A percentile compares a stretch with the other conserved stretches of the same genome.
Evolutionary conservation across 2,888 invertebrate genomes (phyloP).

Genomic region (Cantharis rufa): DNA sequence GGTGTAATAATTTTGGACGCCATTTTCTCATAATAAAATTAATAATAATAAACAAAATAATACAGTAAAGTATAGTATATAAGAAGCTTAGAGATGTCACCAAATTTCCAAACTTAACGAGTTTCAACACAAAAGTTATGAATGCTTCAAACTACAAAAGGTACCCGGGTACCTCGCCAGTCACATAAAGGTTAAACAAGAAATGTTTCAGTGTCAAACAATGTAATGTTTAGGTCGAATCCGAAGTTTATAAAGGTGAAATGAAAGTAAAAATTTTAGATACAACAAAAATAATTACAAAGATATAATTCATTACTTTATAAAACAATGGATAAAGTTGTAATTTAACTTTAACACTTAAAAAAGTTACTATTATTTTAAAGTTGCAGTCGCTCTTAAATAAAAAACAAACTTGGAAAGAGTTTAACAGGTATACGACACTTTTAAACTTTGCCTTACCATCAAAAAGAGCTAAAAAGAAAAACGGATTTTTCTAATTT

Average conservation of each 20-base stretch:
- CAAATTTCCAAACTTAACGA: too few species aligned
- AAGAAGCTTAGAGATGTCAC: too few species aligned
- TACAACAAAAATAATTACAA: background rate
- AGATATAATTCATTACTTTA: background rate
- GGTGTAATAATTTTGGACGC: too few species aligned
- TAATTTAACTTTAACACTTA: constrained; percentile 1
- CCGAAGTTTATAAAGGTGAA: background rate
- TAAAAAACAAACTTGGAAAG: constrained; percentile 30
- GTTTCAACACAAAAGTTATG: too few species aligned
- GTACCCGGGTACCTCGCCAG: too few species aligned
- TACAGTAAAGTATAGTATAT: too few species aligned
- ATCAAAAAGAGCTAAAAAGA: constrained; percentile 6
- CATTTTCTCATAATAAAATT: too few species aligned
- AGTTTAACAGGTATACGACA: constrained; percentile 43
- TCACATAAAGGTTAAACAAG: too few species aligned
- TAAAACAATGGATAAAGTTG: background rate
- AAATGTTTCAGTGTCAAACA: background rate
- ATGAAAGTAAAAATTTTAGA: background rate
- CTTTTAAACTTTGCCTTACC: constrained; percentile 41
- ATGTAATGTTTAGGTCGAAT: background rate
- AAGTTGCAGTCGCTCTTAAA: constrained; percentile 13
- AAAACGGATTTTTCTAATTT: constrained; percentile 10
- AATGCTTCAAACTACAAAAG: too few species aligned
- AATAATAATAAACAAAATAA: too few species aligned
- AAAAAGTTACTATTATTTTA: constrained; percentile 8